phyloP scores from a whole-genome alignment of 1,140 invertebrate species.

The Bombyx mandarina region DNA sequence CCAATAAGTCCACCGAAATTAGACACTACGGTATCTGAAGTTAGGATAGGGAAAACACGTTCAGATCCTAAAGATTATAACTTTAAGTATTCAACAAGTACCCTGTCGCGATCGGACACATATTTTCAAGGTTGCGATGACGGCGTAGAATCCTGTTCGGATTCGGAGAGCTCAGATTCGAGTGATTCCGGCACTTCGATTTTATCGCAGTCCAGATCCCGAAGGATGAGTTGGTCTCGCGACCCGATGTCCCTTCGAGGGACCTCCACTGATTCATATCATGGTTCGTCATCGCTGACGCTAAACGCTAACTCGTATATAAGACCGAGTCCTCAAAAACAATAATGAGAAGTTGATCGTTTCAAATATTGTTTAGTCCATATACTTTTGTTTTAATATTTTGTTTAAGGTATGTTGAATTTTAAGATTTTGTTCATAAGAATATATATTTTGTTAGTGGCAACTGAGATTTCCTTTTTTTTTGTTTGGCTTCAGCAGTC shows the following conservation, averaged over 20 bases:
- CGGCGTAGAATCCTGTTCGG: slow-evolving; percentile 32
- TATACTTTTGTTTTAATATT: slow-evolving; percentile 15
- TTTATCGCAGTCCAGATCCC: slow-evolving; percentile 31
- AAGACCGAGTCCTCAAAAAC: slow-evolving; percentile 25
- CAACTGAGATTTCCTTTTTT: too few species aligned
- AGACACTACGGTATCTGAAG: slow-evolving; percentile 41
- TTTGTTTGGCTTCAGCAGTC: too few species aligned
- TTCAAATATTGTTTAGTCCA: slow-evolving; percentile 17
- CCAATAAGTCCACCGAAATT: slow-evolving; percentile 47
- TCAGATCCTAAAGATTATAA: slow-evolving; percentile 4
- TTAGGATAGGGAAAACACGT: slow-evolving; percentile 26
- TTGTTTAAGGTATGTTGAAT: slow-evolving; percentile 23
- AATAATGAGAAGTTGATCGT: slow-evolving; percentile 7
- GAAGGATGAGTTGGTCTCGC: slow-evolving; percentile 28
- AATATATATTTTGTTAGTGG: slow-evolving; percentile 14
- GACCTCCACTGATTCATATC: slow-evolving; percentile 29
- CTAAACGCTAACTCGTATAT: slow-evolving; percentile 36
- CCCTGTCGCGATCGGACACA: slow-evolving; percentile 32
- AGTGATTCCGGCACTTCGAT: slow-evolving; percentile 23
- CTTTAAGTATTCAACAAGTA: slow-evolving; percentile 33
- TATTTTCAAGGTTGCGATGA: slow-evolving; percentile 25
- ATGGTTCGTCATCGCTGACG: slow-evolving; percentile 30
- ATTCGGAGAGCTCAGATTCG: slow-evolving; percentile 27
- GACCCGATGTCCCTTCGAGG: slow-evolving; percentile 42
- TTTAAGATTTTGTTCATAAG: slow-evolving; percentile 24